phyloP scores from a whole-genome alignment of 2,113 vertebrate species.

The Pterophyllum scalare region DNA sequence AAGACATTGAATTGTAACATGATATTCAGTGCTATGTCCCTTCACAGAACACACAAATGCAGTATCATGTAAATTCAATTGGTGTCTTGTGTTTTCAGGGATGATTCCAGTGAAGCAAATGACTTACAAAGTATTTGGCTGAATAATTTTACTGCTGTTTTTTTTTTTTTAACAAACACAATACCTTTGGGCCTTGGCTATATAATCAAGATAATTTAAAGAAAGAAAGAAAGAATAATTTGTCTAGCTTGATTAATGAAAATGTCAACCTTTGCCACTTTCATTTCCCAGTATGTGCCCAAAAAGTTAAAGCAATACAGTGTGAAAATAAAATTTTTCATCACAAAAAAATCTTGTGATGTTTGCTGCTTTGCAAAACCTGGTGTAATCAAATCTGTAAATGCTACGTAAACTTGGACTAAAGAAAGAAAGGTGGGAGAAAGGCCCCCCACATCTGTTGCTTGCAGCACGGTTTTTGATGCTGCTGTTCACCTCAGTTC shows the following conservation, averaged over 20 bases:
- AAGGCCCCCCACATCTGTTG: not conserved
- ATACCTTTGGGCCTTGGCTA: conserved; percentile 5
- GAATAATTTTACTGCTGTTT: conserved; percentile 3
- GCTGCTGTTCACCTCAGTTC: not conserved
- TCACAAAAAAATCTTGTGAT: not conserved
- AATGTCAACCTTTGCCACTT: not conserved
- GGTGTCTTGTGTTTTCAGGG: conserved; percentile 21
- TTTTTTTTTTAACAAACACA: conserved; percentile 8
- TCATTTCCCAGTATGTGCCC: not conserved
- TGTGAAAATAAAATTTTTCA: not conserved
- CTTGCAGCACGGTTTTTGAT: not conserved
- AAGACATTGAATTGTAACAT: not conserved
- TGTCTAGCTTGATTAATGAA: not conserved
- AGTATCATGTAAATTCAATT: conserved; percentile 14
- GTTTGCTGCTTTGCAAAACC: not conserved
- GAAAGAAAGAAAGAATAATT: not conserved
- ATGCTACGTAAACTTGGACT: no score
- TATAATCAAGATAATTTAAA: not conserved
- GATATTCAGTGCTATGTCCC: not conserved
- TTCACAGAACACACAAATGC: not conserved
- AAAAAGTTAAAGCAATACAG: not conserved
- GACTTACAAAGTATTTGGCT: conserved; percentile 21
- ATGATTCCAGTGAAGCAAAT: conserved; percentile 47
- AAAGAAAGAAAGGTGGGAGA: not conserved
- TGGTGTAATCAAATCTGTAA: not conserved